Evolutionary conservation across 2,888 invertebrate species (phyloP).

Genomic region (Cephus spinipes): DNA sequence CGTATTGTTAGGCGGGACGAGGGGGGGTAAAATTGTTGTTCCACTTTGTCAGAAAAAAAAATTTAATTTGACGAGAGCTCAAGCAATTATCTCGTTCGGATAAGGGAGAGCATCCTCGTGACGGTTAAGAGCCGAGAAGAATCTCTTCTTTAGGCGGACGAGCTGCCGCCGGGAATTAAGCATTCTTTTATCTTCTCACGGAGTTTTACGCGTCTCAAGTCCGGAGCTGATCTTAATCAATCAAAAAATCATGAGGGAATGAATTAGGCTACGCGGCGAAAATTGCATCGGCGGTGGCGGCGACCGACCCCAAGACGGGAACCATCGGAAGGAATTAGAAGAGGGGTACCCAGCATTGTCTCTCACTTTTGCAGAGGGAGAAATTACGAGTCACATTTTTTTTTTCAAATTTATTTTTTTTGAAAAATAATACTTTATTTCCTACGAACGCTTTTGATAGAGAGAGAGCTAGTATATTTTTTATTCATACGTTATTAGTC

Average conservation of each 20-base stretch:
- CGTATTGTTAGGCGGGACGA: background rate
- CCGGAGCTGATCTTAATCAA: conserved; percentile 56
- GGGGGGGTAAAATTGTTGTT: background rate
- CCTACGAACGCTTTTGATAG: background rate
- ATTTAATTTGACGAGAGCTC: conserved; percentile 54
- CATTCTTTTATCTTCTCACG: conserved; percentile 56
- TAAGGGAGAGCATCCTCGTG: conserved; percentile 3
- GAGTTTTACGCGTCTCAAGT: conserved; percentile 47
- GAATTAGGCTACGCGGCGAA: conserved; percentile 40
- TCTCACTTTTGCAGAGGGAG: background rate
- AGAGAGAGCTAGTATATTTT: no score
- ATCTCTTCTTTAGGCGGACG: conserved; percentile 37
- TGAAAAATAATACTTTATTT: background rate
- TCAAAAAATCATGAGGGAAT: conserved; percentile 57
- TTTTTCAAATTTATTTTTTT: background rate
- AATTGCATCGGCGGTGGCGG: conserved; percentile 10
- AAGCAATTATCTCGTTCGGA: conserved; percentile 3
- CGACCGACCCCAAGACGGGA: no score
- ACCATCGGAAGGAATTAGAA: conserved; percentile 7
- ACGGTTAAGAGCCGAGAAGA: conserved; percentile 30
- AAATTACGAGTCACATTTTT: background rate
- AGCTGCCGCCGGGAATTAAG: conserved; percentile 54
- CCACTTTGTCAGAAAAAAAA: conserved; percentile 31
- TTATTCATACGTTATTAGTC: no score
- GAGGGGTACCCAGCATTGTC: background rate